Evolutionary conservation across 2,797 vertebrate species (phyloP).

Genomic region (Spinus olivaceus): DNA sequence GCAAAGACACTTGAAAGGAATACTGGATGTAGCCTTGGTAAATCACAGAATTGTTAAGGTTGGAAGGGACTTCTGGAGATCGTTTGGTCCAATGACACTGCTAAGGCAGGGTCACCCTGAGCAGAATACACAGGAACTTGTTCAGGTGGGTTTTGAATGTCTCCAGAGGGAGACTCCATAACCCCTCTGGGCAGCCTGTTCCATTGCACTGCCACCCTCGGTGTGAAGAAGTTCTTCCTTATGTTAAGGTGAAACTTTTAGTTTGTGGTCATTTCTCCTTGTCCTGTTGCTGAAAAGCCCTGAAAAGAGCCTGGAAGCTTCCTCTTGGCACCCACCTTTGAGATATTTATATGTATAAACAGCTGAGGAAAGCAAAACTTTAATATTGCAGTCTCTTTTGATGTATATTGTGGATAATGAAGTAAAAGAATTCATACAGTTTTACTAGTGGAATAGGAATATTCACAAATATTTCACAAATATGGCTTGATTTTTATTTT

Average conservation of each 20-base stretch:
- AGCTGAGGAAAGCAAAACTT: neutral
- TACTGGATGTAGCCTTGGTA: neutral
- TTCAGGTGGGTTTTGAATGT: neutral
- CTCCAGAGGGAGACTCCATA: neutral
- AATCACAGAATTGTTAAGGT: neutral
- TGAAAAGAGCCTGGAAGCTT: neutral
- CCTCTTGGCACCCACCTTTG: neutral
- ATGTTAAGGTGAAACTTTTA: neutral
- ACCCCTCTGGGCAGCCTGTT: neutral
- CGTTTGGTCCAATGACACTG: neutral
- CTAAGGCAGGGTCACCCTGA: neutral
- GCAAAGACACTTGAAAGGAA: neutral
- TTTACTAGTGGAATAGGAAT: neutral
- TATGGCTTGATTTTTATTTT: neutral
- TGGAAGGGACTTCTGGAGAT: neutral
- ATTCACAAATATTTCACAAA: neutral
- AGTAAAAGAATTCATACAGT: neutral
- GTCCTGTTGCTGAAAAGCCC: fast-evolving
- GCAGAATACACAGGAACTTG: neutral
- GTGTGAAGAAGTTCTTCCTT: neutral
- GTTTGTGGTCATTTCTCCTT: neutral
- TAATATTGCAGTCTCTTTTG: neutral
- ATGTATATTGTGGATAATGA: neutral
- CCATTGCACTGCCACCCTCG: fast-evolving
- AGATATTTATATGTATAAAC: neutral